Evolutionary conservation across 1,140 invertebrate species (phyloP), one percentile per base, ranked within the genome.

Genomic region (Matsumurasca onukii): DNA sequence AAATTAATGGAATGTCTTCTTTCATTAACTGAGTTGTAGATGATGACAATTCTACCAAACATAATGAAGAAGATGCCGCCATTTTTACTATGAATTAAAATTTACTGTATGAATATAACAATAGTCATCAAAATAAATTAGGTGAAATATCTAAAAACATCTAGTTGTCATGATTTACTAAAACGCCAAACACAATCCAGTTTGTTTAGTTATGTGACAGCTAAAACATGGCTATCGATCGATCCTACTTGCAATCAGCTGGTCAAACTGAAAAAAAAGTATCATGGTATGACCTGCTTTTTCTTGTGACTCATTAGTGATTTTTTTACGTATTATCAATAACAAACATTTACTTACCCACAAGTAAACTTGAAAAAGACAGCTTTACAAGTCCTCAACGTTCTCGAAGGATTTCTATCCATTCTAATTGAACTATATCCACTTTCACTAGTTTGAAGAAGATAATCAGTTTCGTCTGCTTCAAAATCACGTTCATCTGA

Each of bases 1-100:
- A 80, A 77, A 87, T 86, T 72, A 88, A 75, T 63, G 86, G 85
- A 75, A 87, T 86, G 74, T 87, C 85, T 77, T 87, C 86, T 77
- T 86, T 87, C 49, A 75, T 74, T 31, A 76, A 64, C 22, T 73
- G 69, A 2, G 73, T 75, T 3, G 76, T 76, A n/a, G 76, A 77
- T 27, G 76, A 73, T n/a, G 76, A 70, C 70, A 76, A 71, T 70
- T 77, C 76, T 30, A 75, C 76, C 27, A 77, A 64, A 72, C 76
- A 75, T 15, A 77, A 69, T 39, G 73, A 74, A 51, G 75, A 70
- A 31, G 73, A 72, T 51, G 72, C 70, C 64, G 71, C 71, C 31
- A 27, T 66, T 3, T 27, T 57, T 29, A 34, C 25, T 27, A 30
- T 31, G 1, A 20, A n/a, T 39, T 66, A 27, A 59, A 59, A 17